A percentile compares a stretch with the other conserved stretches of the same genome.
These are phyloP conservation scores for Drosophila lacteicornis DNA, from an alignment of 1,140 invertebrate genomes.

Conservation along the genomic window DNA sequence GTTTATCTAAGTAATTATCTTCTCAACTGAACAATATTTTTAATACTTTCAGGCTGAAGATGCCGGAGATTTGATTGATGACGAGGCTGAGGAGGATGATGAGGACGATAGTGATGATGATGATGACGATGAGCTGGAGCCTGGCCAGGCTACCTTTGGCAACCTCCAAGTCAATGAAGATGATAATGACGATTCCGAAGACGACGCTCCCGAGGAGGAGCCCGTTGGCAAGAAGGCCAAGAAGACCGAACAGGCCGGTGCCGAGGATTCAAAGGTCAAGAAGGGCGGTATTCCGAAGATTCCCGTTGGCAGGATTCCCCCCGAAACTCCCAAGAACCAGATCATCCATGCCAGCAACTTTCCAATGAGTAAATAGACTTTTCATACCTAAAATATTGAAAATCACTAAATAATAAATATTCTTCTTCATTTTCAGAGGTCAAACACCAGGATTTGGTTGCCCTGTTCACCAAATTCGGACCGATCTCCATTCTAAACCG, in stretches of 20 bases:
- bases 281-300: conserved; percentile 64
- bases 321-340: conserved; percentile 33
- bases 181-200: conserved; percentile 32
- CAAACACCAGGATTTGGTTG: conserved; percentile 55
- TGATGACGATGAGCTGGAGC: conserved; percentile 48
- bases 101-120: conserved; percentile 28
- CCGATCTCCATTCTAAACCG: conserved; percentile 37
- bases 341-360: conserved; percentile 44
- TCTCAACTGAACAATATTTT: conserved; percentile 3
- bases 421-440: conserved; percentile 31
- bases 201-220: conserved; percentile 46
- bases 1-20: too few species aligned
- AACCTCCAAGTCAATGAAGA: background rate
- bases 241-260: background rate
- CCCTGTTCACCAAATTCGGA: conserved; percentile 66
- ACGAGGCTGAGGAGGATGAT: conserved; percentile 53
- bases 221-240: conserved; percentile 43
- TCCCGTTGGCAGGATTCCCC: conserved; percentile 33
- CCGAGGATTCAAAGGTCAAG: conserved; percentile 4
- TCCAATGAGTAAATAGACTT: conserved; percentile 53
- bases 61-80: conserved; percentile 19
- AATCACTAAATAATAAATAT: background rate
- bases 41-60: conserved; percentile 28
- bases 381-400: too few species aligned
- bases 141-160: conserved; percentile 39